A percentile compares a stretch with the other conserved stretches of the same genome.
phyloP scores from a whole-genome alignment of 2,888 invertebrate genomes.

The Choreutis nemorana region DNA sequence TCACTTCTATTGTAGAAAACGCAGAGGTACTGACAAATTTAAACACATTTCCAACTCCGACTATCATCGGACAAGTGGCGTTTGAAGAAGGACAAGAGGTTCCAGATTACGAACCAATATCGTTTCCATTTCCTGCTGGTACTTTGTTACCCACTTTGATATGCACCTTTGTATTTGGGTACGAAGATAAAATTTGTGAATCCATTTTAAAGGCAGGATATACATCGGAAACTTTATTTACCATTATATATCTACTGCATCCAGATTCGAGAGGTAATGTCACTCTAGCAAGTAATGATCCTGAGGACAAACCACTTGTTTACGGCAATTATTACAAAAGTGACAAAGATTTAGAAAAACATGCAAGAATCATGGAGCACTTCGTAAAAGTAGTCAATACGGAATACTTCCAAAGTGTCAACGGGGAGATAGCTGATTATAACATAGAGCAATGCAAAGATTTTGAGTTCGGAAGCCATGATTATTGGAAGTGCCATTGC shows the following conservation, averaged over 20 bases:
- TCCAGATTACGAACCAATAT: slow-evolving; percentile 19
- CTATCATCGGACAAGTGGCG: slow-evolving; percentile 14
- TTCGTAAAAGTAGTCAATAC: slow-evolving; percentile 20
- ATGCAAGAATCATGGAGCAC: slow-evolving; percentile 18
- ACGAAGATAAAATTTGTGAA: too few species aligned
- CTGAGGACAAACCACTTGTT: slow-evolving; percentile 15
- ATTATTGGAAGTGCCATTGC: slow-evolving; percentile 19
- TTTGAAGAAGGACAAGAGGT: slow-evolving; percentile 13
- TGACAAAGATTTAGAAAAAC: slow-evolving; percentile 19
- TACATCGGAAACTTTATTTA: slow-evolving; percentile 13
- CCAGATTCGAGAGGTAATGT: slow-evolving; percentile 20
- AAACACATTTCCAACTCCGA: slow-evolving; percentile 17
- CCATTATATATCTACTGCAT: slow-evolving; percentile 20
- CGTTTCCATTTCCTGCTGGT: slow-evolving; percentile 6
- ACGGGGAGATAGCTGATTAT: slow-evolving; percentile 17
- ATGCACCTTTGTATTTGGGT: neutral
- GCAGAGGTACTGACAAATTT: slow-evolving; percentile 17
- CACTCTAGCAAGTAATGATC: neutral
- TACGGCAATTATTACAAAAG: slow-evolving; percentile 15
- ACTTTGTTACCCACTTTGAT: neutral
- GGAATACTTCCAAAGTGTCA: slow-evolving; percentile 18
- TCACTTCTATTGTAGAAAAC: slow-evolving; percentile 14
- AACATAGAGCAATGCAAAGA: too few species aligned
- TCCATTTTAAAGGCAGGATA: too few species aligned
- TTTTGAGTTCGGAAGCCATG: too few species aligned